Base-by-base conservation (phyloP, 2,888 invertebrate species). In the Drosophila niveifrons region DNA sequence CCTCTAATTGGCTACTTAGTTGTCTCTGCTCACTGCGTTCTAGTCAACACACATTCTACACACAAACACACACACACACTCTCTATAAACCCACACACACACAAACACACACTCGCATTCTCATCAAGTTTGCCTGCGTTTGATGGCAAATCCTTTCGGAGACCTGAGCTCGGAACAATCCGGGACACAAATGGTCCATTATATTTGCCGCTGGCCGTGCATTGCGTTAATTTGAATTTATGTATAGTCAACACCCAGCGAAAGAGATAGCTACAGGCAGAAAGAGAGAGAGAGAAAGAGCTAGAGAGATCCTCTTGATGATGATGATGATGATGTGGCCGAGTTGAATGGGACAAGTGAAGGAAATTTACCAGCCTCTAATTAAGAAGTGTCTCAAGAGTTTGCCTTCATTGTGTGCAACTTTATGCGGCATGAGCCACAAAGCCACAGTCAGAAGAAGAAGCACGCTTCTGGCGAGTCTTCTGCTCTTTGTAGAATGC, bases 361-460 rank as follows among this genome's bases (percentile, higher is more conserved):
- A 36, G 64, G 17, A 75, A 48, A 68, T 59, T 55, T 15, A 17
- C 46, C 59, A 41, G 71, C 15, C 62, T 62, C 58, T 74, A 75
- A 74, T 74, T 75, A 75, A 70, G 74, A 65, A 58, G 57, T 70
- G 74, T 74, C 74, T 74, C 71, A 70, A 74, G 74, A 75, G 65
- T 17, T 23, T 18, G 36, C 39, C 34, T n/a, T 18, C 57, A 51
- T 46, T 68, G 46, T 43, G 9, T 11, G 39, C 36, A 46, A 13
- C n/a, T 59, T 48, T 23, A 34, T 23, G 23, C 39, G 1, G n/a
- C 6, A 23, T 11, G 7, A 39, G 4, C 7, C 15, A 39, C 39
- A 39, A 11, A 36, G 9, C 29, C 2, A 9, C 8, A 31, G 10
- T 10, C n/a, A n/a, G n/a, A n/a, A n/a, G n/a, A 31, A 2, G 8